These are phyloP conservation scores for Macrosiphum euphorbiae DNA, from an alignment of 2,888 invertebrate species.

Conservation along the genomic window DNA sequence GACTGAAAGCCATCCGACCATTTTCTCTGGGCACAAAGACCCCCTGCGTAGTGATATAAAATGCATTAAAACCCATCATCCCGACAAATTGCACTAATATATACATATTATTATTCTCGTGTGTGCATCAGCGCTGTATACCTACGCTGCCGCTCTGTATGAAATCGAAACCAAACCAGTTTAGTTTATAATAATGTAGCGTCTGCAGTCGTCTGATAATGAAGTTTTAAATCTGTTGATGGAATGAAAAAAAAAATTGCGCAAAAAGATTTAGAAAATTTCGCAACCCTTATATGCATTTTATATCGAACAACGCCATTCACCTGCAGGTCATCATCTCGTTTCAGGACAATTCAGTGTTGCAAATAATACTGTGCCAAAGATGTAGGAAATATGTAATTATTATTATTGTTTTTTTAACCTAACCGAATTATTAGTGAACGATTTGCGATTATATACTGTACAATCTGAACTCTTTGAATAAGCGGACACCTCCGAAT, in stretches of 20 bases:
- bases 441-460: not conserved
- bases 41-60: slow-evolving; percentile 60
- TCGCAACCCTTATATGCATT: not conserved
- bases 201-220: not conserved
- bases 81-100: slow-evolving; percentile 58
- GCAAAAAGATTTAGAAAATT: slow-evolving; percentile 45
- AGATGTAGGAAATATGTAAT: not conserved
- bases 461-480: no score
- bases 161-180: slow-evolving; percentile 60
- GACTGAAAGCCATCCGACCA: slow-evolving; percentile 47
- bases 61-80: slow-evolving; percentile 61
- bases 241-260: slow-evolving; percentile 30
- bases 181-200: slow-evolving; percentile 7
- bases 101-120: not conserved
- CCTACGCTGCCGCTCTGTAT: not conserved
- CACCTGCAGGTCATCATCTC: no score
- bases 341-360: no score
- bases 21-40: slow-evolving; percentile 40
- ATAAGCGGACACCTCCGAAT: no score
- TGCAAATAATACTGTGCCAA: not conserved
- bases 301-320: not conserved
- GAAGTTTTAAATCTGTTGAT: slow-evolving; percentile 22
- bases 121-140: not conserved
- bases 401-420: not conserved
- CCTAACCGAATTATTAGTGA: not conserved